A percentile compares a stretch with the other conserved stretches of the same genome.
These are phyloP conservation scores for Hydra vulgaris DNA, from an alignment of 30 jellyfish, hydroid and myxozoan species.

Conservation along the genomic window DNA sequence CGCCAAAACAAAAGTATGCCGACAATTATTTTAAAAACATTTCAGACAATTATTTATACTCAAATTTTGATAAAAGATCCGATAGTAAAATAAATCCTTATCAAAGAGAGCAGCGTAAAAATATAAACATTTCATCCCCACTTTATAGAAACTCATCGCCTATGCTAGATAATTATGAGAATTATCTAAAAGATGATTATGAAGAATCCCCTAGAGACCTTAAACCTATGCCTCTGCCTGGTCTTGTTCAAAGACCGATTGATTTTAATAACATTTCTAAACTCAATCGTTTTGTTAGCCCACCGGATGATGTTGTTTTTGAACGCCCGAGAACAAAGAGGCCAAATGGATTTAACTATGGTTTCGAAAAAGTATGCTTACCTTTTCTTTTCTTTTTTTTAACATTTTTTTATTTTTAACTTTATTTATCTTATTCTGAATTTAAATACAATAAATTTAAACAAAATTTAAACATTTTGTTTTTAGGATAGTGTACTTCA, in stretches of 20 bases:
- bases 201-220: slow-evolving; percentile 2
- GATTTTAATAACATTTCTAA: neutral
- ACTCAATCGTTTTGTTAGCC: neutral
- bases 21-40: neutral
- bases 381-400: neutral
- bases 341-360: slow-evolving; percentile 25
- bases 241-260: neutral
- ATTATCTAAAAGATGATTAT: neutral
- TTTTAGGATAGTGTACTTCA: slow-evolving; percentile 68
- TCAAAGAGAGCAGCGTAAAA: neutral
- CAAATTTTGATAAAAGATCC: neutral
- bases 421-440: neutral
- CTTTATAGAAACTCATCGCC: neutral
- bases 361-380: slow-evolving; percentile 11
- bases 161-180: neutral
- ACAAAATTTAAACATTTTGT: neutral
- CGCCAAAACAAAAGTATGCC: neutral
- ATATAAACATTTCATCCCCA: neutral
- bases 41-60: neutral
- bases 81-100: neutral
- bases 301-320: neutral
- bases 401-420: neutral
- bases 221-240: neutral
- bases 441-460: no score
- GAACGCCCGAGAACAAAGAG: slow-evolving; percentile 20